Conservation (phyloP, 2,888 invertebrate species). For the Drosophila nr. fundita region DNA sequence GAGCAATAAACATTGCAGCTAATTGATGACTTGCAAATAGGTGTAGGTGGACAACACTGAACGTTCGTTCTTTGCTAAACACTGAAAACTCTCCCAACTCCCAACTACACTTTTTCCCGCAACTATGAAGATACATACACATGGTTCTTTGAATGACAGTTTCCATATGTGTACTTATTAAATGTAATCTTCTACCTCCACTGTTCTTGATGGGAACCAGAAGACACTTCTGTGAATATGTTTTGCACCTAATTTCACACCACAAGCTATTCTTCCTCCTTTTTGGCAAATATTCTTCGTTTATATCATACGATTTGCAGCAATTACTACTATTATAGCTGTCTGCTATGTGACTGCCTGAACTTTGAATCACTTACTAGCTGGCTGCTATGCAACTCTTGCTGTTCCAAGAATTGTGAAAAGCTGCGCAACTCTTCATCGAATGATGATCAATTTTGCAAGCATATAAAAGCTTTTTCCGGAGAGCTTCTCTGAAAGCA, state of each 20-base stretch:
- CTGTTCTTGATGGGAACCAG: background rate
- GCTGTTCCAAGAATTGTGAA: background rate
- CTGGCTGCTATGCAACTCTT: conserved; percentile 11
- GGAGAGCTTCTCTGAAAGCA: background rate
- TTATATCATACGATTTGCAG: background rate
- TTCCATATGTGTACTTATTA: background rate
- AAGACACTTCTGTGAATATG: background rate
- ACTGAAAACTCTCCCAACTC: background rate
- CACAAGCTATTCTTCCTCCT: background rate
- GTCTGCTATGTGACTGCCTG: conserved; percentile 9
- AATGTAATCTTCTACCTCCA: background rate
- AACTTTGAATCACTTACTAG: background rate
- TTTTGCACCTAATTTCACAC: background rate
- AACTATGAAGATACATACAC: background rate
- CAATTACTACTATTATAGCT: conserved; percentile 3
- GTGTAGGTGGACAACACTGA: background rate
- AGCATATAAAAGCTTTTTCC: background rate
- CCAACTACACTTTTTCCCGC: background rate
- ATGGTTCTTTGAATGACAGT: background rate
- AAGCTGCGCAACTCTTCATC: background rate
- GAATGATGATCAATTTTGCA: background rate
- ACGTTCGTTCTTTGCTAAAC: too few species aligned
- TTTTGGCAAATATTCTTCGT: background rate
- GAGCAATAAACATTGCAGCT: conserved; percentile 22
- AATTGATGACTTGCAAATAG: conserved; percentile 6